Evolutionary conservation across 2,888 invertebrate genomes (phyloP).

Genomic region (Mimumesa dahlbomi): DNA sequence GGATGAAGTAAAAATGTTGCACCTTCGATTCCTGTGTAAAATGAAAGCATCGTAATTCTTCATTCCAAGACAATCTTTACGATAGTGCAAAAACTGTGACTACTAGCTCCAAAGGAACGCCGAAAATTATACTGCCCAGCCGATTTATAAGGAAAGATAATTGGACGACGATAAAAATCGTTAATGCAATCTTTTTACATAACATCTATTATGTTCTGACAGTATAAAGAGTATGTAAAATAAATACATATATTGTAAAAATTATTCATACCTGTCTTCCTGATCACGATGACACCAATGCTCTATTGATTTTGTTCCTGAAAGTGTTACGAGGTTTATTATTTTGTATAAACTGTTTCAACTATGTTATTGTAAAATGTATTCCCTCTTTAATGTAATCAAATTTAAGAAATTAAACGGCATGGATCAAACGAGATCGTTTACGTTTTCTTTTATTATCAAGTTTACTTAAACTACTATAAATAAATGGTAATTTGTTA

Average conservation of each 20-base stretch:
- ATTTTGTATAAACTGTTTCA: neutral
- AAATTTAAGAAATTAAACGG: neutral
- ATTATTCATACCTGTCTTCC: neutral
- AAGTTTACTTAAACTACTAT: no score
- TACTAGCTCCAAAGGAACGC: neutral
- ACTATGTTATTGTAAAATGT: neutral
- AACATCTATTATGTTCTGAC: slow-evolving; percentile 14
- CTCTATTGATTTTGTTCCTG: neutral
- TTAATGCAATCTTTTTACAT: neutral
- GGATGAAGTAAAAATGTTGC: slow-evolving; percentile 86
- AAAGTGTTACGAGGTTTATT: neutral
- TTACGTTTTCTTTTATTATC: neutral
- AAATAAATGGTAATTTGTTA: no score
- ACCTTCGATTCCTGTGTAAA: slow-evolving; percentile 90
- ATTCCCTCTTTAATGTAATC: neutral
- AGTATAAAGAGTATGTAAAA: slow-evolving; percentile 36
- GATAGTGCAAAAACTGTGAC: neutral
- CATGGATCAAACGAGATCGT: neutral
- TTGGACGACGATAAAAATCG: neutral
- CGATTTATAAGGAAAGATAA: slow-evolving; percentile 1
- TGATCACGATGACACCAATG: neutral
- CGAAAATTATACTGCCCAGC: no score
- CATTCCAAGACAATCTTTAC: slow-evolving; percentile 28
- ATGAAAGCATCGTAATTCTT: slow-evolving; percentile 81
- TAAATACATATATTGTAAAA: slow-evolving; percentile 44